Base-by-base conservation (phyloP, 2,797 vertebrate genomes). In the Lycodopsis pacificus region DNA sequence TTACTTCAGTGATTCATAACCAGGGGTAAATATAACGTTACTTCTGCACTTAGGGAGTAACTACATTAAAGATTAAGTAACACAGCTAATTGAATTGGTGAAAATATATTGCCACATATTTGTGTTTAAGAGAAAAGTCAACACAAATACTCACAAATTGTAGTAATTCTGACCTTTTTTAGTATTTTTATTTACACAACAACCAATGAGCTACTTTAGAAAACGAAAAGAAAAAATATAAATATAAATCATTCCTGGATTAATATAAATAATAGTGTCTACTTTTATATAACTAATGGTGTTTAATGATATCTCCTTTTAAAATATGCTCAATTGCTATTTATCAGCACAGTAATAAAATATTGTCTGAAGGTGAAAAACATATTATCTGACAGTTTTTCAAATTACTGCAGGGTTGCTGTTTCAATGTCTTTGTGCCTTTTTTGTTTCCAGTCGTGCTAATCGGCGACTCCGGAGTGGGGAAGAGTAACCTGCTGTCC, bases 401-500 rank as follows among this genome's bases (percentile, higher is more conserved):
- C 32, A 49, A 4, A 46, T 3, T 19, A 12, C 8, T n/a, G 13
- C 25, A 30, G 3, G 5, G 7, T 56, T 57, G 14, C 12, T 69
- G 15, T 25, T 59, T 34, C 25, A 65, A 38, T 38, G n/a, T 65
- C 13, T 17, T 7, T 58, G 20, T 59, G 22, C 2, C 5, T 19
- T 1, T 1, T 71, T 68, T 83, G 1, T 1, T 87, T 86, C 10
- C 73, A 99, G 97, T 98, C 75, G 97, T 99, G 53, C 94, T 99
- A 49, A 99, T 99, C 9, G 98, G 98, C 83, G 98, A 99, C 92
- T 99, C 98, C 0, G 98, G 98, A 19, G 98, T 99, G 53, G 98
- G 98, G 81, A 99, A 99, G 94, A 99, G 98, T 89, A 99, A 99
- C 90, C 96, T 99, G 58, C 94, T 99, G 79, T 99, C 97, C 22